These are phyloP conservation scores for Aleiodes sp. DNA, from an alignment of 1,140 invertebrate species.

Conservation along the genomic window DNA sequence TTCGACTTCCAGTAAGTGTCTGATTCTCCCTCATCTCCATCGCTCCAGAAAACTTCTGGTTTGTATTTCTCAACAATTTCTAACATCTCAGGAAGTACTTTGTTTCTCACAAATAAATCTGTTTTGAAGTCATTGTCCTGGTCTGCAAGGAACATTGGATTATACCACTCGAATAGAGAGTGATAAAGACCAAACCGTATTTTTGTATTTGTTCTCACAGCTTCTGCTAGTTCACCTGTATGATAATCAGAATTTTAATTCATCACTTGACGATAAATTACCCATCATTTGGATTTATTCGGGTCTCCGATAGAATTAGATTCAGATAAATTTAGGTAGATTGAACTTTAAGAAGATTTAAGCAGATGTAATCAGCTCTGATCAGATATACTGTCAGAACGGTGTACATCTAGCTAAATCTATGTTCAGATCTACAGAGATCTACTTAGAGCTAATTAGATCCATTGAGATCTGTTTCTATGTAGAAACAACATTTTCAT, in stretches of 20 bases:
- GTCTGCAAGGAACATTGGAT: conserved; percentile 84
- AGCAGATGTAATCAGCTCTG: too few species aligned
- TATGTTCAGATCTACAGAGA: too few species aligned
- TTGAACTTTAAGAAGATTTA: too few species aligned
- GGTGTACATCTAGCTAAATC: too few species aligned
- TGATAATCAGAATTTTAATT: not conserved
- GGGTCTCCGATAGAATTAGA: too few species aligned
- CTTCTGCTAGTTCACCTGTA: conserved; percentile 76
- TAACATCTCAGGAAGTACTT: conserved; percentile 78
- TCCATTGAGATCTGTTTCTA: too few species aligned
- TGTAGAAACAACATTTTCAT: too few species aligned
- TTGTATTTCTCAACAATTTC: conserved; percentile 82
- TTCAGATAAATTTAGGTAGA: too few species aligned
- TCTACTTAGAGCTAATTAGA: too few species aligned
- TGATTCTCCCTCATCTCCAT: conserved; percentile 87
- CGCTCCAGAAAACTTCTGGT: conserved; percentile 93
- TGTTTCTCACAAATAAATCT: conserved; percentile 73
- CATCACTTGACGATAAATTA: not conserved
- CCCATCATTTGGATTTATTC: too few species aligned
- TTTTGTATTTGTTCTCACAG: conserved; percentile 71
- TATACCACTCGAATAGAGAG: conserved; percentile 92
- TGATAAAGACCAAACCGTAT: conserved; percentile 89
- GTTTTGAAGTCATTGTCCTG: conserved; percentile 75
- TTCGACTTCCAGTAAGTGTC: conserved; percentile 85
- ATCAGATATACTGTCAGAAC: too few species aligned